A percentile compares a stretch with the other conserved stretches of the same genome.
These are phyloP conservation scores for Brachypalpus laphriformis DNA, from an alignment of 2,888 invertebrate species.

Conservation along the genomic window DNA sequence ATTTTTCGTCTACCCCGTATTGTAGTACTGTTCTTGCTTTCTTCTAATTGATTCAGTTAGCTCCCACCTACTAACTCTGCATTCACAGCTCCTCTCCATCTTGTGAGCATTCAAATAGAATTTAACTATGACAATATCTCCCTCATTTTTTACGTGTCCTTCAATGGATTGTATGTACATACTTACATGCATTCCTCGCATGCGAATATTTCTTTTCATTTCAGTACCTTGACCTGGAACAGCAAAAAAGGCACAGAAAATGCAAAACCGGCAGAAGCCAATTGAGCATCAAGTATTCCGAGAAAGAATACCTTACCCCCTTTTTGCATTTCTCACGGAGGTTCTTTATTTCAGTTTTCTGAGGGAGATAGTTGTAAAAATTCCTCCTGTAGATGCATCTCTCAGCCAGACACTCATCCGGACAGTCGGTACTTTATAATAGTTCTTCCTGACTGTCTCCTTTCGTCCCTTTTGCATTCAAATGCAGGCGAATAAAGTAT, in stretches of 20 bases:
- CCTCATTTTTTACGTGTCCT: too few relatives aligned
- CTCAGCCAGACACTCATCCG: constrained; percentile 37
- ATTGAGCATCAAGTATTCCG: constrained; percentile 38
- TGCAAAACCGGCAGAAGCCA: constrained; percentile 9
- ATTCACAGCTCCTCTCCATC: too few relatives aligned
- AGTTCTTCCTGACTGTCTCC: constrained; percentile 10
- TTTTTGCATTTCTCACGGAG: constrained; percentile 8
- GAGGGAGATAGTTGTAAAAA: background rate
- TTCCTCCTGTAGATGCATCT: constrained; percentile 27
- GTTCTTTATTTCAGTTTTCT: constrained; percentile 20
- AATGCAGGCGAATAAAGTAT: constrained; percentile 32
- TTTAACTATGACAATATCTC: too few relatives aligned
- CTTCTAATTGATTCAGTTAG: too few relatives aligned
- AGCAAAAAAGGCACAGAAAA: background rate
- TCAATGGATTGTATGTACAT: too few relatives aligned
- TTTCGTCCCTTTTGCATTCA: constrained; percentile 11
- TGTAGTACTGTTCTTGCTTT: too few relatives aligned
- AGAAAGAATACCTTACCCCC: background rate
- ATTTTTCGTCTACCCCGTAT: too few relatives aligned
- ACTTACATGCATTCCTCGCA: too few relatives aligned
- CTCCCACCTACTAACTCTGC: too few relatives aligned
- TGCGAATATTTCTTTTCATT: too few relatives aligned
- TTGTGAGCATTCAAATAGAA: too few relatives aligned
- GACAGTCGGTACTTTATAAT: constrained; percentile 10
- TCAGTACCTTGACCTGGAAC: too few relatives aligned